A percentile compares a stretch with the other conserved stretches of the same genome.
phyloP scores from a whole-genome alignment of 2,888 invertebrate species.

The Cryptocephalus primarius region DNA sequence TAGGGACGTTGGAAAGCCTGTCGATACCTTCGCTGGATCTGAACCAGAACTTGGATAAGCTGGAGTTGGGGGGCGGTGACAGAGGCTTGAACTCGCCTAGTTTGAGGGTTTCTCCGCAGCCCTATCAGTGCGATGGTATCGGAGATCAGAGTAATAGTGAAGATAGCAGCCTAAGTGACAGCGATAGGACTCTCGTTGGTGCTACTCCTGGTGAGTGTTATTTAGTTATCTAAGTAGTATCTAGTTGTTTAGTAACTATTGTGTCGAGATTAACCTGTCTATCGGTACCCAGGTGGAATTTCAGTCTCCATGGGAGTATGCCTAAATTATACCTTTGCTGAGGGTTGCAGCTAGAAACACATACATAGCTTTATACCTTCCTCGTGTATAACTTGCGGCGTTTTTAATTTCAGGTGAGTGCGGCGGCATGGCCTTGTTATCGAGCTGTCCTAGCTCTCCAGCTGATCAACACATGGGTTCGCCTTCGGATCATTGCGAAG shows the following conservation, averaged over 20 bases:
- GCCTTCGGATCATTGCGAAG: conserved; percentile 30
- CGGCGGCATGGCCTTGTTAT: conserved; percentile 4
- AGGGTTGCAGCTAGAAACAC: too few species aligned
- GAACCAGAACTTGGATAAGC: conserved; percentile 27
- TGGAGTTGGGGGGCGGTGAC: conserved; percentile 20
- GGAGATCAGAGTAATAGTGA: conserved; percentile 62
- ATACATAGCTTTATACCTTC: too few species aligned
- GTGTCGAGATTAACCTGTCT: too few species aligned
- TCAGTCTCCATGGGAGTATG: too few species aligned
- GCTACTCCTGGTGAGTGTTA: conserved; percentile 40
- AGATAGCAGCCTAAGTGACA: conserved; percentile 66
- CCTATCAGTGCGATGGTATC: conserved; percentile 26
- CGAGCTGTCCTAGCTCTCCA: conserved; percentile 32
- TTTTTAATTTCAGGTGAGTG: neutral
- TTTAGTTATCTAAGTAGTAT: neutral
- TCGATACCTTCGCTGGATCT: conserved; percentile 42
- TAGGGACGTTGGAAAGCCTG: conserved; percentile 39
- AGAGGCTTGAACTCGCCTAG: conserved; percentile 25
- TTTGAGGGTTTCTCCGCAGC: conserved; percentile 28
- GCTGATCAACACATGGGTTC: conserved; percentile 36
- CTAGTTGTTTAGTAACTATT: neutral
- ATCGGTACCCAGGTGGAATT: too few species aligned
- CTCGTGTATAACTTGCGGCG: too few species aligned
- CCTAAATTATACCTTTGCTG: too few species aligned
- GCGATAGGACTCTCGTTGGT: conserved; percentile 53